phyloP scores from a whole-genome alignment of 2,113 vertebrate species.

The Muntiacus muntjak region DNA sequence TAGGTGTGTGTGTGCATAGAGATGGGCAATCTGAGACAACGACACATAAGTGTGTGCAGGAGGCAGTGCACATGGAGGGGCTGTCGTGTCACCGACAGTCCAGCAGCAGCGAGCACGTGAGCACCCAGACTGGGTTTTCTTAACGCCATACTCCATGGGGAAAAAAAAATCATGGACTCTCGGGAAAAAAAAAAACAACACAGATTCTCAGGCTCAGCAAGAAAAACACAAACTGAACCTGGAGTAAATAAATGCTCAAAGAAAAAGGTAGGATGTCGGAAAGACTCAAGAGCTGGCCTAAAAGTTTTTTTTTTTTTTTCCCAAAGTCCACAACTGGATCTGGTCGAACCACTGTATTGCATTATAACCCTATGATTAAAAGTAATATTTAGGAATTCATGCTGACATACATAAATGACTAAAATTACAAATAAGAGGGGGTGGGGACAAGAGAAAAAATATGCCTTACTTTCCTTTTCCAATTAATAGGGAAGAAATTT shows the following conservation, averaged over 20 bases:
- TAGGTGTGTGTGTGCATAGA: rapidly evolving
- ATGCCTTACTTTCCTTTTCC: neutral
- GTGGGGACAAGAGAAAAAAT: neutral
- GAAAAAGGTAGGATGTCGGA: neutral
- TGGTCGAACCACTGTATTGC: neutral
- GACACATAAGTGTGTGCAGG: rapidly evolving
- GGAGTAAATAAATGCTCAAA: neutral
- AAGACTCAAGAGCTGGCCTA: neutral
- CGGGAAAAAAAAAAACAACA: neutral
- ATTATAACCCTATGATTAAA: neutral
- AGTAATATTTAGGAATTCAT: neutral
- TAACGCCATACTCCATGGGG: neutral
- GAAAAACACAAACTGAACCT: neutral
- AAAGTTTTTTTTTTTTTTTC: neutral
- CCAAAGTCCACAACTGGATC: rapidly evolving
- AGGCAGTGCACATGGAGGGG: rapidly evolving
- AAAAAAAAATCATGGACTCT: neutral
- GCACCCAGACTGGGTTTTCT: neutral
- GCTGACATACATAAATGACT: neutral
- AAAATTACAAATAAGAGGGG: neutral
- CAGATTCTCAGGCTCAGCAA: neutral
- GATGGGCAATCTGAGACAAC: rapidly evolving
- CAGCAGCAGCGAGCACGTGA: rapidly evolving
- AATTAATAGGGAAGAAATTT: neutral
- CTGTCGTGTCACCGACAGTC: rapidly evolving